Evolutionary conservation across 2,888 invertebrate genomes (phyloP).

Genomic region (Gari tellinella): DNA sequence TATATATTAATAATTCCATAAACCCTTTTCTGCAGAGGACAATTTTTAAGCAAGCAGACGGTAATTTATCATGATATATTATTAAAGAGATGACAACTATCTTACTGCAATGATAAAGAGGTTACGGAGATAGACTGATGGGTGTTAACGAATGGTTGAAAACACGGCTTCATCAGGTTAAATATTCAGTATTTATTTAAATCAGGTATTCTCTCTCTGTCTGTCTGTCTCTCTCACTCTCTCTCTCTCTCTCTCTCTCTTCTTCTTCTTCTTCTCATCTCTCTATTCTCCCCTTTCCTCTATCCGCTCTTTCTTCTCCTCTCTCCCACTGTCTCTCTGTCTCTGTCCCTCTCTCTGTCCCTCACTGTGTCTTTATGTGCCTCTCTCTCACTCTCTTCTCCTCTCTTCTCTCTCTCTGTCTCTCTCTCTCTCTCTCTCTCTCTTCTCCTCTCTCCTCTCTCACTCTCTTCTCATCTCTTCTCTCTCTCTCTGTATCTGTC

Average conservation of each 20-base stretch:
- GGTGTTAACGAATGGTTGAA: too few species aligned
- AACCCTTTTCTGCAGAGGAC: too few species aligned
- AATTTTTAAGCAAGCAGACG: too few species aligned
- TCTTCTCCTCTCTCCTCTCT: neutral
- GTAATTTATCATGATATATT: too few species aligned
- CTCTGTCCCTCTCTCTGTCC: neutral
- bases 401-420: neutral
- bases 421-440: neutral
- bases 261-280: neutral
- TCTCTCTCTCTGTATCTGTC: neutral
- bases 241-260: neutral
- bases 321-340: neutral
- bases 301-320: neutral
- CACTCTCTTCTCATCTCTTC: neutral
- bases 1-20: too few species aligned
- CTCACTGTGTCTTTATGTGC: neutral
- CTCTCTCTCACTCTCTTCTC: neutral
- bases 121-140: too few species aligned
- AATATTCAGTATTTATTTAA: too few species aligned
- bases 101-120: too few species aligned
- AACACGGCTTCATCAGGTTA: too few species aligned
- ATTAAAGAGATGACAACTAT: too few species aligned
- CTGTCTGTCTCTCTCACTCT: neutral
- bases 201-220: neutral
- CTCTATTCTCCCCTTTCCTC: neutral